Evolutionary conservation across 2,888 invertebrate species (phyloP), one percentile per base, ranked within the genome.

Genomic region (Microctonus hyperodae): DNA sequence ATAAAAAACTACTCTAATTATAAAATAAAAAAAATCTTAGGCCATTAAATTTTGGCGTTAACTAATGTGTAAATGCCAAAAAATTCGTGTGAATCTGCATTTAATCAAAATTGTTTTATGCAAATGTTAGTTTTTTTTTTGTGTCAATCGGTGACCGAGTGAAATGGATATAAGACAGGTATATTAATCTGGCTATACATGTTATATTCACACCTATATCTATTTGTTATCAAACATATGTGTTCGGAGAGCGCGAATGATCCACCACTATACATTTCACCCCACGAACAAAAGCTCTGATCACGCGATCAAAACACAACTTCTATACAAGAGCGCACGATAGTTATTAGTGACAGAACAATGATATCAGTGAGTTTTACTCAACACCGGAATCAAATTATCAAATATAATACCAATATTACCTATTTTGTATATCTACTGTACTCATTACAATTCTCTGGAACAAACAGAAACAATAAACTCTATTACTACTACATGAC

Each of bases 261-360:
- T 6, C 6, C 16, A 5, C 16, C 44, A n/a, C 44, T 16, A 44
- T n/a, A 6, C 16, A 3, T 44, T 3, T n/a, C 16, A 44, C 16
- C 16, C 16, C 16, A 44, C 0, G 16, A 7, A 44, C 1, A n/a
- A 44, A n/a, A 44, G n/a, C 7, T 74, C 73, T 74, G 72, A 78
- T 80, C 82, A 81, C 81, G 81, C 82, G 81, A 82, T 81, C 78
- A 76, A 75, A 75, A 74, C 76, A 71, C 67, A 60, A 67, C 68
- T 70, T 62, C 65, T 23, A 22, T 28, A n/a, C 10, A 16, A 25
- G 28, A 23, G 44, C 22, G 28, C 25, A 59, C 44, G 16, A 23
- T 23, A 59, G 23, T 44, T 6, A 58, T 20, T n/a, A 59, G 16
- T 44, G 40, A 28, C 25, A 23, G 22, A 13, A 40, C 25, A 59